Percentiles rank a stretch among this genome's conserved stretches.
These are phyloP conservation scores for Streptopelia turtur DNA, from an alignment of 2,797 vertebrate species.

Conservation along the genomic window DNA sequence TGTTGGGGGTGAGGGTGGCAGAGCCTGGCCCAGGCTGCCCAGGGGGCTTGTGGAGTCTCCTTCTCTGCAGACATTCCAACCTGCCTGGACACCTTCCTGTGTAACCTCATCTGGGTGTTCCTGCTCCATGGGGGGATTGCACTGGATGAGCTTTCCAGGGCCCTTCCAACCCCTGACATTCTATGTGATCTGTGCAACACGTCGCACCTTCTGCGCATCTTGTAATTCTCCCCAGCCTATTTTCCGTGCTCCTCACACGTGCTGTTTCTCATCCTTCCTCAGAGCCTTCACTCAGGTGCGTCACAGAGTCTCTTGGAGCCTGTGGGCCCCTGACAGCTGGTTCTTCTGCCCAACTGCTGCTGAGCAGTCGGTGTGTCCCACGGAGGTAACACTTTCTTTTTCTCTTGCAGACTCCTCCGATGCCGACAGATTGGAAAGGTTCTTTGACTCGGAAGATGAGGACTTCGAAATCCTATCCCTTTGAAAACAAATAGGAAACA, in stretches of 20 bases:
- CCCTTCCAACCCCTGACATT: no score
- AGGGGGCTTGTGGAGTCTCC: no score
- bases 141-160: no score
- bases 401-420: conserved; percentile 90
- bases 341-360: neutral
- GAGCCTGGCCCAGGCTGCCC: no score
- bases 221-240: neutral
- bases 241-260: neutral
- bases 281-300: neutral
- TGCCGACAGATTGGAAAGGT: conserved; percentile 91
- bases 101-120: no score
- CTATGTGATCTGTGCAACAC: neutral
- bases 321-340: neutral
- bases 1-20: no score
- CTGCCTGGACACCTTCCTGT: no score
- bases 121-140: no score
- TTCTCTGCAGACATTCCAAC: no score
- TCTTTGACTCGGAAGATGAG: conserved; percentile 98
- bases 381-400: neutral
- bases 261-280: neutral
- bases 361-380: neutral
- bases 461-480: conserved; percentile 98
- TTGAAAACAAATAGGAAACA: conserved; percentile 78
- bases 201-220: fast-evolving
- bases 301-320: neutral